Evolutionary conservation across 2,888 invertebrate genomes (phyloP).

Genomic region (Drosophila quasianomalipes): DNA sequence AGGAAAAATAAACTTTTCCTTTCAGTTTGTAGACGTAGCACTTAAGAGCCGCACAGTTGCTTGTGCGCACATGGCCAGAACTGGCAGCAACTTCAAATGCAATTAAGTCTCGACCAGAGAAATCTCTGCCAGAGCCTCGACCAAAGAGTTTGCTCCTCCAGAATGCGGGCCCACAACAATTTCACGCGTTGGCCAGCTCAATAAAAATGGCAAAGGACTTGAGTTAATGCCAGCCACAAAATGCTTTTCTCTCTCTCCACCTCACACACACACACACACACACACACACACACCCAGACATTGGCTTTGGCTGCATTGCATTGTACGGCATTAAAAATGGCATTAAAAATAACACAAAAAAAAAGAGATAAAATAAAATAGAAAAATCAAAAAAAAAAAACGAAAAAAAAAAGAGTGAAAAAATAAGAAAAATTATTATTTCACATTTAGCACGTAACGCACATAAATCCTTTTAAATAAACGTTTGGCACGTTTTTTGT

Average conservation of each 20-base stretch:
- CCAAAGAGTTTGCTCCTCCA: slow-evolving; percentile 16
- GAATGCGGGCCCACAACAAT: slow-evolving; percentile 66
- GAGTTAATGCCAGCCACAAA: slow-evolving; percentile 69
- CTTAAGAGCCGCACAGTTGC: slow-evolving; percentile 55
- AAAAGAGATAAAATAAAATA: slow-evolving; percentile 23
- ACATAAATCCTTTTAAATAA: slow-evolving; percentile 83
- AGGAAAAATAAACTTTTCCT: slow-evolving; percentile 67
- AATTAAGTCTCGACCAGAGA: slow-evolving; percentile 67
- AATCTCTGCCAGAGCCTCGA: slow-evolving; percentile 54
- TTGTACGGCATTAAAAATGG: slow-evolving; percentile 63
- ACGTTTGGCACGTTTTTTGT: slow-evolving; percentile 83
- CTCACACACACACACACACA: background rate
- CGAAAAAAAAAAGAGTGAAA: slow-evolving; percentile 13
- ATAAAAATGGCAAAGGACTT: slow-evolving; percentile 76
- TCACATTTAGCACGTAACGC: slow-evolving; percentile 81
- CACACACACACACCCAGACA: slow-evolving; percentile 2
- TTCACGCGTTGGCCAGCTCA: slow-evolving; percentile 74
- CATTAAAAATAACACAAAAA: slow-evolving; percentile 53
- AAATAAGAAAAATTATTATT: slow-evolving; percentile 76
- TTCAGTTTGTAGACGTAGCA: slow-evolving; percentile 63
- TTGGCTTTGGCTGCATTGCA: slow-evolving; percentile 54
- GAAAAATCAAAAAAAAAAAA: slow-evolving; percentile 1
- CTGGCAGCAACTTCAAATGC: slow-evolving; percentile 71
- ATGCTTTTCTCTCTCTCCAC: slow-evolving; percentile 12
- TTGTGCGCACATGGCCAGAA: slow-evolving; percentile 18